These are phyloP conservation scores for Nyctalus aviator DNA, from an alignment of 2,797 vertebrate species.

Conservation along the genomic window DNA sequence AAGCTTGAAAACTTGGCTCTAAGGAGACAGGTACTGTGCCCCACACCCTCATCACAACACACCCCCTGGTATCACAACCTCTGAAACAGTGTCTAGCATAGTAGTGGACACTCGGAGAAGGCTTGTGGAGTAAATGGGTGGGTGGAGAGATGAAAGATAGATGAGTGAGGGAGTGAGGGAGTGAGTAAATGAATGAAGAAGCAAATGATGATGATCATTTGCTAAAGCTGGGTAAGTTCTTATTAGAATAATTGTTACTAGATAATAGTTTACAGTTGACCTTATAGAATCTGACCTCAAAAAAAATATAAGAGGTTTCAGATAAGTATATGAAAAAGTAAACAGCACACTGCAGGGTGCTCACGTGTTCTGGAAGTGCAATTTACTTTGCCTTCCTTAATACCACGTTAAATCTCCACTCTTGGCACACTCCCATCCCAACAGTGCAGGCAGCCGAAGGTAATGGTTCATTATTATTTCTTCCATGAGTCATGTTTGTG, in stretches of 20 bases:
- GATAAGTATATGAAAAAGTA: neutral
- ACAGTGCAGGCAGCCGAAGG: neutral
- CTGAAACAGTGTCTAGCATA: neutral
- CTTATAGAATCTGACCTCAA: neutral
- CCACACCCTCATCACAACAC: neutral
- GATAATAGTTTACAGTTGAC: neutral
- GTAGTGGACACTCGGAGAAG: neutral
- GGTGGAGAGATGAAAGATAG: neutral
- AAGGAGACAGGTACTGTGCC: neutral
- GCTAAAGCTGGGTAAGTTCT: neutral
- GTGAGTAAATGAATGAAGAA: neutral
- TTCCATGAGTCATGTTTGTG: conserved; percentile 64
- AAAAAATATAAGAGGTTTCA: neutral
- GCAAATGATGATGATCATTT: neutral
- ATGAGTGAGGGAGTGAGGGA: neutral
- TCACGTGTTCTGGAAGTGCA: neutral
- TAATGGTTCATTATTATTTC: conserved; percentile 70
- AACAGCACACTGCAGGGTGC: neutral
- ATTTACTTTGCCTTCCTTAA: conserved; percentile 16
- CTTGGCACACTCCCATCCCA: neutral
- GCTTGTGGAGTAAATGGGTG: neutral
- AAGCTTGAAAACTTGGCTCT: neutral
- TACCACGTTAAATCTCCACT: neutral
- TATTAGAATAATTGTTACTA: neutral
- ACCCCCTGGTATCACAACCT: neutral